These are phyloP conservation scores for Odontamblyopus rebecca DNA, from an alignment of 2,797 vertebrate genomes.

Conservation along the genomic window DNA sequence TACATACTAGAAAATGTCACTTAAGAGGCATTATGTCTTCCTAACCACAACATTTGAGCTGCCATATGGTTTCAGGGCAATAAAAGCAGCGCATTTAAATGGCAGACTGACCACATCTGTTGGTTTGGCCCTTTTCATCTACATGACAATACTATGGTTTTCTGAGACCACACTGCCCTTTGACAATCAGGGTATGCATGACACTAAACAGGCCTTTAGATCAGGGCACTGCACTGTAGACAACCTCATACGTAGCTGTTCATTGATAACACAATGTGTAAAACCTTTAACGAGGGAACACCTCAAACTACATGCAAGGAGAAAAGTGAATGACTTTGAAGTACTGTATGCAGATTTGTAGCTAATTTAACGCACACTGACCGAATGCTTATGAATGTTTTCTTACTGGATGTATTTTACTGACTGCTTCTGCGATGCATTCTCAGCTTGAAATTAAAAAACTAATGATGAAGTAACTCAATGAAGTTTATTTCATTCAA, in stretches of 20 bases:
- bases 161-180: constrained; percentile 36
- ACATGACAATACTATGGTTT: constrained; percentile 35
- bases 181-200: constrained; percentile 61
- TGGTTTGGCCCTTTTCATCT: constrained; percentile 49
- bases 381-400: constrained; percentile 69
- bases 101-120: constrained; percentile 36
- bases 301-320: constrained; percentile 52
- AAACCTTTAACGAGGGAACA: constrained; percentile 61
- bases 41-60: constrained; percentile 40
- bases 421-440: constrained; percentile 65
- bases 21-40: constrained; percentile 61
- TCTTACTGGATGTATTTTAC: constrained; percentile 66
- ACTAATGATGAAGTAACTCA: constrained; percentile 22
- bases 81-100: constrained; percentile 38
- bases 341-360: constrained; percentile 57
- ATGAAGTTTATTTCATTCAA: neutral
- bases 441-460: constrained; percentile 63
- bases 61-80: constrained; percentile 41
- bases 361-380: constrained; percentile 57
- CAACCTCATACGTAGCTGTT: constrained; percentile 53
- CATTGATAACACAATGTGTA: constrained; percentile 40
- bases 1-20: constrained; percentile 98
- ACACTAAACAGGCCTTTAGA: constrained; percentile 43
- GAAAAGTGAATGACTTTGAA: constrained; percentile 56
- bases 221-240: constrained; percentile 45